Evolutionary conservation across 2,797 vertebrate species (phyloP).

Genomic region (Euphonia xanthogaster): DNA sequence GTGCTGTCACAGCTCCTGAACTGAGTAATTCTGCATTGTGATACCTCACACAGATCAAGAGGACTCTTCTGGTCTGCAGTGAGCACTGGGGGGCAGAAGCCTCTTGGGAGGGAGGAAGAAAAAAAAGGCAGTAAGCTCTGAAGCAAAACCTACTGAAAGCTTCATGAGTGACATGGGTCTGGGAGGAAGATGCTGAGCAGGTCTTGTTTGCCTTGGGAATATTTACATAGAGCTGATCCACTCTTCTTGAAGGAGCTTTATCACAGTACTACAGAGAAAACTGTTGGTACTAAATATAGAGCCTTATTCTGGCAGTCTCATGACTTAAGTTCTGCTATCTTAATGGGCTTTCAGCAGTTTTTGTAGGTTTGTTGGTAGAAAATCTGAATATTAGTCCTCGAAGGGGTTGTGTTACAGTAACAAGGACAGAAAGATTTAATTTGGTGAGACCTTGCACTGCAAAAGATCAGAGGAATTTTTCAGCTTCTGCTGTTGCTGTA

Average conservation of each 20-base stretch:
- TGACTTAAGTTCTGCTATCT: neutral
- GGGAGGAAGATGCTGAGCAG: neutral
- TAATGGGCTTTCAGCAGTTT: neutral
- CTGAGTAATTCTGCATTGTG: neutral
- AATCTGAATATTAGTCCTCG: neutral
- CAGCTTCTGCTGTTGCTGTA: neutral
- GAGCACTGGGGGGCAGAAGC: neutral
- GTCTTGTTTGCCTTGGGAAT: conserved; percentile 9
- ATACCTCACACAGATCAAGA: neutral
- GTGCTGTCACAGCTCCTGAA: neutral
- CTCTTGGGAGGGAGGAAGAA: neutral
- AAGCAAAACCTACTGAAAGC: neutral
- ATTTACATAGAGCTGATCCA: conserved; percentile 19
- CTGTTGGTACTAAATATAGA: neutral
- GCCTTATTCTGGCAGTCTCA: neutral
- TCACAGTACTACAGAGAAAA: neutral
- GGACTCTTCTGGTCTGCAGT: neutral
- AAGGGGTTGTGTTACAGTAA: neutral
- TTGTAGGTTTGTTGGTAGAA: neutral
- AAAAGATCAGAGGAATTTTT: neutral
- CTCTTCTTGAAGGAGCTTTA: conserved; percentile 7
- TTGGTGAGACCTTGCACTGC: neutral
- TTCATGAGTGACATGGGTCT: neutral
- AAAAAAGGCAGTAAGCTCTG: neutral
- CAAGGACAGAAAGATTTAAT: neutral